These are phyloP conservation scores for Monodelphis domestica DNA, from an alignment of 2,797 vertebrate species.

Conservation along the genomic window DNA sequence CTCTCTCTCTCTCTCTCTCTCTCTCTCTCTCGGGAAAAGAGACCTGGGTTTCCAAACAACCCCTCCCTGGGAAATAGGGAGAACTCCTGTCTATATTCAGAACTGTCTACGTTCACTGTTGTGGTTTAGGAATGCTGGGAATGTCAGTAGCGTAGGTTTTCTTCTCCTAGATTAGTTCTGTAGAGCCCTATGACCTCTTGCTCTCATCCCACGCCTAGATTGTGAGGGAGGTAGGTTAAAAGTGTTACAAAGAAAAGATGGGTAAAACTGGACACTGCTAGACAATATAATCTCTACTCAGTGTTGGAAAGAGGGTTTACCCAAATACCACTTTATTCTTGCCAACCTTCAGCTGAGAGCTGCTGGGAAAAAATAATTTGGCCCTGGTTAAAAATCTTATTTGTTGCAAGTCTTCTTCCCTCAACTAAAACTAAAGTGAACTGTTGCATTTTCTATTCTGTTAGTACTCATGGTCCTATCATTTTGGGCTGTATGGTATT, in stretches of 20 bases:
- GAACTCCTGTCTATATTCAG: too few species aligned
- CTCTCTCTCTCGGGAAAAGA: too few species aligned
- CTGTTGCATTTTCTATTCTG: not conserved
- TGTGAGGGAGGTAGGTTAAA: constrained; percentile 62
- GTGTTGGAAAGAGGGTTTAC: not conserved
- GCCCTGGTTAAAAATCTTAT: not conserved
- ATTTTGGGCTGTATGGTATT: not conserved
- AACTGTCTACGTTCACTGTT: constrained; percentile 55
- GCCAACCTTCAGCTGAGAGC: not conserved
- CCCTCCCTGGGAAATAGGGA: constrained; percentile 29
- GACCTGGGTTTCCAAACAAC: not conserved
- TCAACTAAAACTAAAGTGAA: not conserved
- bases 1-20: too few species aligned
- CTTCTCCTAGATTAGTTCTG: constrained; percentile 51
- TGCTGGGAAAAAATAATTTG: not conserved
- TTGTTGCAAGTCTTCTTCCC: not conserved
- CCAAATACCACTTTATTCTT: not conserved
- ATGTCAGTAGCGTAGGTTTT: constrained; percentile 63
- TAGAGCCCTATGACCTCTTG: constrained; percentile 38
- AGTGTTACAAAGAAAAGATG: constrained; percentile 49
- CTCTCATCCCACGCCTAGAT: constrained; percentile 45
- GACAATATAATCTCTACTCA: not conserved
- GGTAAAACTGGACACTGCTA: constrained; percentile 11
- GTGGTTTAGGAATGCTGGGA: constrained; percentile 76
- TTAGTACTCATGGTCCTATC: not conserved